Conservation (phyloP, 2,888 invertebrate genomes). For the Ichneumon xanthorius region DNA sequence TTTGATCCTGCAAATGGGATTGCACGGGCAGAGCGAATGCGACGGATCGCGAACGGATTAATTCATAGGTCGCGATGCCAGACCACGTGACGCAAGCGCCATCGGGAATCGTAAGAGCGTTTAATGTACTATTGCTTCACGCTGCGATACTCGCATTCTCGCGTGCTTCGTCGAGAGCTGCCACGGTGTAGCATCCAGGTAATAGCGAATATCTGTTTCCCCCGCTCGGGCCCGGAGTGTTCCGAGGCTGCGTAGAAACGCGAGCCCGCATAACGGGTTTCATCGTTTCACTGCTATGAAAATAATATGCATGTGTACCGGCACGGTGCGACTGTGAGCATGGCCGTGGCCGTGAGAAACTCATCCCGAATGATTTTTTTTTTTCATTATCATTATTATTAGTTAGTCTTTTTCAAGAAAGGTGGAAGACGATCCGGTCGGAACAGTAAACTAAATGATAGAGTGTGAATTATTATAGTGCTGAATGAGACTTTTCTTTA, state of each 20-base stretch:
- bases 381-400: neutral
- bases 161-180: conserved; percentile 13
- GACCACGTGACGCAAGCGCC: neutral
- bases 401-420: neutral
- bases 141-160: conserved; percentile 10
- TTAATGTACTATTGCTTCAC: conserved; percentile 13
- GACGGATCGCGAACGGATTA: neutral
- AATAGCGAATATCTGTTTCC: conserved; percentile 51
- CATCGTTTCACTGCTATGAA: conserved; percentile 64
- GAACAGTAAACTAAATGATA: neutral
- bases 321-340: neutral
- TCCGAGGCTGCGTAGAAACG: conserved; percentile 53
- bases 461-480: neutral
- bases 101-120: neutral
- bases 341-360: conserved; percentile 60
- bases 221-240: conserved; percentile 33
- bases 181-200: neutral
- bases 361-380: conserved; percentile 19
- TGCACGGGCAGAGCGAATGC: neutral
- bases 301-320: conserved; percentile 56
- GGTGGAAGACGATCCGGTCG: neutral
- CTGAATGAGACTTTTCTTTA: neutral
- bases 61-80: neutral
- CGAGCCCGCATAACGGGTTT: conserved; percentile 67
- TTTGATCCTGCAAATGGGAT: neutral